Evolutionary conservation across 2,113 vertebrate species (phyloP).

Genomic region (Anarrhichthys ocellatus): DNA sequence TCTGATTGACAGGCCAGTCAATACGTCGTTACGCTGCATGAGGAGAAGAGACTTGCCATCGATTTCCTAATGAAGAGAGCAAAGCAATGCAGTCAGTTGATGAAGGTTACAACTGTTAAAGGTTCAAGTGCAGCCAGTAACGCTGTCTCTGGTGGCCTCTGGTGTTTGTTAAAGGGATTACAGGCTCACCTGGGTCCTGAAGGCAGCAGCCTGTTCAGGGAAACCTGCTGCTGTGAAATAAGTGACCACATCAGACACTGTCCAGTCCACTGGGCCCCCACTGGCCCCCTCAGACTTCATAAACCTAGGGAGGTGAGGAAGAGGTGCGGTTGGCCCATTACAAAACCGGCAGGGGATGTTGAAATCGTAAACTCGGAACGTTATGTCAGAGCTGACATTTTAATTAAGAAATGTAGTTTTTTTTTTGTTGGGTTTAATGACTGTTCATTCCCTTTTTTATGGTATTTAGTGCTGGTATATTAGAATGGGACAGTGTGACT

Average conservation of each 20-base stretch:
- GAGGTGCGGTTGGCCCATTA: neutral
- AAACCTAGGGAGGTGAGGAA: conserved; percentile 70
- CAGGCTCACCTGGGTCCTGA: conserved; percentile 87
- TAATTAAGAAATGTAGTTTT: neutral
- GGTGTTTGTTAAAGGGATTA: conserved; percentile 28
- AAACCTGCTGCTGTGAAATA: conserved; percentile 90
- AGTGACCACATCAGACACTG: conserved; percentile 88
- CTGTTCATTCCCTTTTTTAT: conserved; percentile 1
- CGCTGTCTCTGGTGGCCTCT: conserved; percentile 40
- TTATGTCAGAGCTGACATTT: neutral
- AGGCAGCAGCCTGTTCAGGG: conserved; percentile 89
- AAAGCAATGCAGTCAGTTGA: conserved; percentile 21
- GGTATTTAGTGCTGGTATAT: neutral
- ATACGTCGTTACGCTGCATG: conserved; percentile 91
- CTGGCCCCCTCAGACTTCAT: conserved; percentile 81
- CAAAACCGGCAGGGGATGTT: neutral
- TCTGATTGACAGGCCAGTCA: conserved; percentile 90
- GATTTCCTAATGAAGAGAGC: conserved; percentile 85
- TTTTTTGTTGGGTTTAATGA: neutral
- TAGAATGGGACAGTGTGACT: neutral
- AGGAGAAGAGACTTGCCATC: conserved; percentile 91
- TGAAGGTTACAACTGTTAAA: conserved; percentile 15
- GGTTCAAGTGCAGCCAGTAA: neutral
- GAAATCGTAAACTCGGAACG: neutral
- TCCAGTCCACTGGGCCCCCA: conserved; percentile 87